phyloP scores from a whole-genome alignment of 2,888 invertebrate genomes.

The Panorpa germanica region DNA sequence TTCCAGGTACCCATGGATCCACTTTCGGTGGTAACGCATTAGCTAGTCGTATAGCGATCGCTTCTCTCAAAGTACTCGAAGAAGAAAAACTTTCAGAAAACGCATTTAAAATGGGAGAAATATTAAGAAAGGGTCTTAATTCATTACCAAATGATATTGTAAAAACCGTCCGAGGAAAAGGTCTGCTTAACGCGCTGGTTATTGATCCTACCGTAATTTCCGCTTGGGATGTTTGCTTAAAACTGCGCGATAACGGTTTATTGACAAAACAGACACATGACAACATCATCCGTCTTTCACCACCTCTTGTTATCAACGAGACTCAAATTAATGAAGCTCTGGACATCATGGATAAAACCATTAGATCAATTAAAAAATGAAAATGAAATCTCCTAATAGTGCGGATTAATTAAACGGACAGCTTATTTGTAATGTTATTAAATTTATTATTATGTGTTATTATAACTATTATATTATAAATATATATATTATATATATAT shows the following conservation, averaged over 20 bases:
- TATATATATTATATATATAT: background rate
- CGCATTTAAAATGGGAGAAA: constrained; percentile 52
- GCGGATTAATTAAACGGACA: too few species aligned
- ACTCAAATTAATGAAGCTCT: constrained; percentile 56
- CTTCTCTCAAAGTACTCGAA: constrained; percentile 66
- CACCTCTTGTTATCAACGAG: constrained; percentile 77
- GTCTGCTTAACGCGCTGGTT: constrained; percentile 80
- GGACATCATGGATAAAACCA: constrained; percentile 54
- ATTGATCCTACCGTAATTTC: constrained; percentile 52
- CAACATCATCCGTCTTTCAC: constrained; percentile 86
- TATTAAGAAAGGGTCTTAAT: constrained; percentile 49
- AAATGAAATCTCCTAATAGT: too few species aligned
- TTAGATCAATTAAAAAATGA: constrained; percentile 26
- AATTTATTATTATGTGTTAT: too few species aligned
- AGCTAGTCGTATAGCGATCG: constrained; percentile 70
- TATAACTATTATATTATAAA: constrained; percentile 1
- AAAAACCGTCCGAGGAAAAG: constrained; percentile 63
- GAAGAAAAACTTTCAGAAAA: constrained; percentile 83
- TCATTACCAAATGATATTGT: constrained; percentile 59
- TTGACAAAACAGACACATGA: constrained; percentile 94
- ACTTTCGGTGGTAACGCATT: constrained; percentile 96
- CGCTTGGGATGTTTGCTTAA: constrained; percentile 78
- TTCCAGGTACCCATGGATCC: constrained; percentile 89
- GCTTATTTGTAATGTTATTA: too few species aligned
- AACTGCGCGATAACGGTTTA: constrained; percentile 73